These are phyloP conservation scores for Ephydatia muelleri DNA, from an alignment of 37 sponge, comb jelly and placozoan genomes.

Conservation along the genomic window DNA sequence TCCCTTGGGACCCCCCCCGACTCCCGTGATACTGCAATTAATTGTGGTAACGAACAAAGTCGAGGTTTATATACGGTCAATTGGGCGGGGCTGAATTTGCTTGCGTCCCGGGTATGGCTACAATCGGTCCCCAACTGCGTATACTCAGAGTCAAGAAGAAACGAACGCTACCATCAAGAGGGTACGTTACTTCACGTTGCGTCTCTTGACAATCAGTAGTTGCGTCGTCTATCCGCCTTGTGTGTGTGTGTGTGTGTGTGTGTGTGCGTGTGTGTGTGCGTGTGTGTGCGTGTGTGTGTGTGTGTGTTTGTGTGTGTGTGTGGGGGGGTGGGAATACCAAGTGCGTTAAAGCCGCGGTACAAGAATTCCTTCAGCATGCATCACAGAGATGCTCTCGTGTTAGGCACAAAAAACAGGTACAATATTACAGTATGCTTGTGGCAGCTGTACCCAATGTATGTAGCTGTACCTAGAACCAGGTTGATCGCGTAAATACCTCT, in stretches of 20 bases:
- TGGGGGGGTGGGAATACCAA: too few species aligned
- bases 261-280: not conserved
- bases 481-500: too few species aligned
- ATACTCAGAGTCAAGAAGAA: not conserved
- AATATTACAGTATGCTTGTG: too few species aligned
- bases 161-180: not conserved
- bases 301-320: too few species aligned
- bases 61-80: not conserved
- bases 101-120: conserved; percentile 1
- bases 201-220: not conserved
- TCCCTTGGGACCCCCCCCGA: too few species aligned
- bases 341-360: too few species aligned
- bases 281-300: not conserved
- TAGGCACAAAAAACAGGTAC: too few species aligned
- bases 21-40: too few species aligned
- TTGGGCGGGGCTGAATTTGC: not conserved
- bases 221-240: not conserved
- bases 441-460: too few species aligned
- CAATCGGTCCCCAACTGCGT: not conserved
- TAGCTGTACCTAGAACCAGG: too few species aligned
- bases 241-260: not conserved
- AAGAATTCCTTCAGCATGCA: too few species aligned
- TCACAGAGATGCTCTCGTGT: too few species aligned
- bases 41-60: not conserved
- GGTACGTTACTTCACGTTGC: not conserved